Percentiles rank a stretch among this genome's conserved stretches.
Evolutionary conservation across 2,113 vertebrate genomes (phyloP).

Genomic region (Urocitellus parryii): DNA sequence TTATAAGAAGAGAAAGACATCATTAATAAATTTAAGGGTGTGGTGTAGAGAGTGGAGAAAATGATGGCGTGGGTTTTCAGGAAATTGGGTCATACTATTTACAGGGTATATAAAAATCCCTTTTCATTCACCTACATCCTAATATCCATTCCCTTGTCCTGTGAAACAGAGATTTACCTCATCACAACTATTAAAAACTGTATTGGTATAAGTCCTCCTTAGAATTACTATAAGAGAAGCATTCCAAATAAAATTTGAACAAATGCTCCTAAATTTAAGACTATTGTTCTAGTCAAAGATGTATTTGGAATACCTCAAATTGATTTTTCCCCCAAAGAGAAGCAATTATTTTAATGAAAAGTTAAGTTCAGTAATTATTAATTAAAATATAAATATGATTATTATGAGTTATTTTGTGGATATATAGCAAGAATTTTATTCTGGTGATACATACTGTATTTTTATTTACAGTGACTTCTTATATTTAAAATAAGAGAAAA

Average conservation of each 20-base stretch:
- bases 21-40: neutral
- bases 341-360: neutral
- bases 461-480: neutral
- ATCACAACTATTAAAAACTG: neutral
- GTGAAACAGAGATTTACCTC: neutral
- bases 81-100: neutral
- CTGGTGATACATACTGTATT: neutral
- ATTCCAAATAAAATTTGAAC: neutral
- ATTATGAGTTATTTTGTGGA: neutral
- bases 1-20: neutral
- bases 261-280: neutral
- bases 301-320: neutral
- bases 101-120: neutral
- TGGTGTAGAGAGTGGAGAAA: neutral
- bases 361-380: neutral
- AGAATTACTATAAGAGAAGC: neutral
- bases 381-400: neutral
- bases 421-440: neutral
- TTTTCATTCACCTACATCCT: neutral
- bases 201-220: neutral
- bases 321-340: neutral
- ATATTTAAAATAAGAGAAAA: neutral
- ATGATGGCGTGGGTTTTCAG: neutral
- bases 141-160: neutral
- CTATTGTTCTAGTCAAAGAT: neutral